phyloP scores from a whole-genome alignment of 2,113 vertebrate genomes.

The Tragulus kanchil region DNA sequence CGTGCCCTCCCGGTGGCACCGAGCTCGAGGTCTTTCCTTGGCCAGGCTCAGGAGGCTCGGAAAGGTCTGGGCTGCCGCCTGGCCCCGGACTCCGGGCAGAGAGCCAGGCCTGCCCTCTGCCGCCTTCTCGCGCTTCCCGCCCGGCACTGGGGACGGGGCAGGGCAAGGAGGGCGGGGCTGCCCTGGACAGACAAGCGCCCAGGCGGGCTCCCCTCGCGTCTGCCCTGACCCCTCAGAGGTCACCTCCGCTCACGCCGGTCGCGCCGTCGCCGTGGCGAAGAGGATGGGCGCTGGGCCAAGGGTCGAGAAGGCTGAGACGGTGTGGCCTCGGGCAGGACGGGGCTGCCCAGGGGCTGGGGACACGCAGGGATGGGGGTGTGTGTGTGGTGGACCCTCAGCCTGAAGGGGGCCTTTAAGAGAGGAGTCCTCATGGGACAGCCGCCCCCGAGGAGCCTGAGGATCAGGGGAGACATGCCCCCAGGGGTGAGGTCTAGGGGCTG shows the following conservation, averaged over 20 bases:
- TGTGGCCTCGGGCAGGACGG: neutral
- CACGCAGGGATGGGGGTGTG: accelerated
- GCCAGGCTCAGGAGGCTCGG: accelerated
- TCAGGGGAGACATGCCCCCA: neutral
- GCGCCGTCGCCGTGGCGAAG: accelerated
- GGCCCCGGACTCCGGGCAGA: neutral
- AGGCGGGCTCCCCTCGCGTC: too few species aligned
- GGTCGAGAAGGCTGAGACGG: neutral
- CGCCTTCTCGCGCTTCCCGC: neutral
- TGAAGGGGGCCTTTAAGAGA: too few species aligned
- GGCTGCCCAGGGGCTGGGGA: neutral
- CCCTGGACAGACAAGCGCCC: accelerated
- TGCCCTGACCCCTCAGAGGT: neutral
- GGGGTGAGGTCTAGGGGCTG: neutral
- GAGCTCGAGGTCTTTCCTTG: neutral
- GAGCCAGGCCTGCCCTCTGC: neutral
- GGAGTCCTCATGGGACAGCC: too few species aligned
- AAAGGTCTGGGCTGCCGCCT: neutral
- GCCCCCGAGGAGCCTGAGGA: neutral
- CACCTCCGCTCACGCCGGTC: neutral
- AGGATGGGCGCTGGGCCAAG: too few species aligned
- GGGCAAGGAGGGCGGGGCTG: neutral
- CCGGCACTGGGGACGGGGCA: too few species aligned
- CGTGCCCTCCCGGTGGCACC: accelerated
- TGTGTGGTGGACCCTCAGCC: accelerated